Evolutionary conservation across 2,888 invertebrate species (phyloP).

Genomic region (Dione vanillae): DNA sequence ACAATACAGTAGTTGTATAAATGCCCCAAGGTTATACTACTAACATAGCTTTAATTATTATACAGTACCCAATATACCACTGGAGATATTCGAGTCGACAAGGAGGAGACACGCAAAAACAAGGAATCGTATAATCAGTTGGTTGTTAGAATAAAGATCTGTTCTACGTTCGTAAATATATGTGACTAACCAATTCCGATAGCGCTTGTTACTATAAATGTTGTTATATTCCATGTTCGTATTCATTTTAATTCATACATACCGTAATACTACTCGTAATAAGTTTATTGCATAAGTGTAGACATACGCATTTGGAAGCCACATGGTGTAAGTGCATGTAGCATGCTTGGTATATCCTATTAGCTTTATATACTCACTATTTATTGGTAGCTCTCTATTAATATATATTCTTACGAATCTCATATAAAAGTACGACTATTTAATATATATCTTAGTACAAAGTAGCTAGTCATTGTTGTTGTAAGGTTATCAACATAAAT

Average conservation of each 20-base stretch:
- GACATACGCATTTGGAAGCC: constrained; percentile 58
- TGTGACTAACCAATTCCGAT: constrained; percentile 70
- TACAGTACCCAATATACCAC: constrained; percentile 85
- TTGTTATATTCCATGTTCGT: constrained; percentile 48
- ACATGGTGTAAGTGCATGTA: constrained; percentile 65
- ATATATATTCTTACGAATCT: constrained; percentile 48
- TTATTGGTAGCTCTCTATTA: constrained; percentile 56
- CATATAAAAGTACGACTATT: constrained; percentile 41
- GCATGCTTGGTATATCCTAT: constrained; percentile 69
- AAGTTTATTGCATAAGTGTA: constrained; percentile 55
- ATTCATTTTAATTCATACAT: constrained; percentile 51
- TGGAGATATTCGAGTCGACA: constrained; percentile 84
- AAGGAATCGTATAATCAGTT: constrained; percentile 84
- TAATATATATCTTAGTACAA: constrained; percentile 64
- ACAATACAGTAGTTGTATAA: constrained; percentile 38
- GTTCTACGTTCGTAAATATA: constrained; percentile 46
- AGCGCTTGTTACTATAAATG: constrained; percentile 70
- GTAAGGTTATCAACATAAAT: constrained; percentile 45
- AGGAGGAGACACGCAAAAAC: constrained; percentile 83
- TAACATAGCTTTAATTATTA: constrained; percentile 82
- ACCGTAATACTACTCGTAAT: constrained; percentile 55
- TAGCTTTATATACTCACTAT: constrained; percentile 53
- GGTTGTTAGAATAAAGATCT: constrained; percentile 81
- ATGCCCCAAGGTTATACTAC: constrained; percentile 56
- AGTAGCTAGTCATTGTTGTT: constrained; percentile 75